Base-by-base conservation (phyloP, 2,113 vertebrate species). In the Grammomys dolichurus region DNA sequence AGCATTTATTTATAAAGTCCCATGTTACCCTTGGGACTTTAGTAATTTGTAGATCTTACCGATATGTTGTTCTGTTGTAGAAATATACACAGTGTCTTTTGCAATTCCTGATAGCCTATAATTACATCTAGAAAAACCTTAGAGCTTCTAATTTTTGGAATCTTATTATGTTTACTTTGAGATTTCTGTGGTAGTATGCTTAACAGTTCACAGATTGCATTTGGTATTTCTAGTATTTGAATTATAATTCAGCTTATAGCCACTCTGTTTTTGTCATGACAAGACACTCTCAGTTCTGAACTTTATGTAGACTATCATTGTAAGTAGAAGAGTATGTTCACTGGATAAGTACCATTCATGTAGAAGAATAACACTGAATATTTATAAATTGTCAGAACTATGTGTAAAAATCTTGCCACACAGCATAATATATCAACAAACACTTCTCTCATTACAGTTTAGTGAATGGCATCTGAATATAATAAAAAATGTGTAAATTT, bases 251-350 rank as follows among this genome's bases (percentile, higher is more conserved):
- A 72, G 40, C 73, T 8, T 88, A 54, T 65, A 67, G 13, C 4
- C 12, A 72, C 70, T 6, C 56, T 93, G 13, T 60, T 85, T 93
- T 86, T 85, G 17, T 72, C 94, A 89, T 76, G 46, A 63, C 26
- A 91, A 94, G 75, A 87, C 63, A 22, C 65, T 97, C 89, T 92
- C 51, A 56, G 43, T 84, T 78, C 31, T 92, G 19, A 94, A 87
- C 36, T 94, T 10, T 89, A 9, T 65, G 19, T 6, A 22, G 13
- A 82, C 87, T 85, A 77, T 92, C 28, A 58, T 67, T 51, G 89
- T 72, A 95, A 84, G 91, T 88, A 94, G 84, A 75, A 91, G 75
- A 67, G 2, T 28, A 70, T 77, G 78, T 73, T 86, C 36, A 78
- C 77, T 9, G 86, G 33, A 48, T 93, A 92, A 95, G 58, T 4